phyloP scores from a whole-genome alignment of 2,888 invertebrate genomes.

The Leptinotarsa juncta region DNA sequence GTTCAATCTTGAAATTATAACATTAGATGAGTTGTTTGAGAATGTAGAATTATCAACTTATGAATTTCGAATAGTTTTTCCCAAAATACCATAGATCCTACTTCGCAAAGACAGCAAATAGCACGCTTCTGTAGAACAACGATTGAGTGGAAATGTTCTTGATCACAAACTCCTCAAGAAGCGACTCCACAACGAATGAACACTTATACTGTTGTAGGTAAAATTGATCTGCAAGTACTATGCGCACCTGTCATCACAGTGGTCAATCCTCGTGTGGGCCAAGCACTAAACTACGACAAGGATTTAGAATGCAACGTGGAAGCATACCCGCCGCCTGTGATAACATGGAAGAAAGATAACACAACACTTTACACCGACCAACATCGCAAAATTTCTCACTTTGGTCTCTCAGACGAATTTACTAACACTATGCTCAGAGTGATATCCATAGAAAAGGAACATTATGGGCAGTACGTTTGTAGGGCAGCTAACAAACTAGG shows the following conservation, averaged over 20 bases:
- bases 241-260: conserved; percentile 89
- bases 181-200: too few relatives aligned
- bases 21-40: too few relatives aligned
- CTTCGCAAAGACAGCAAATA: too few relatives aligned
- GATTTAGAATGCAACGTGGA: conserved; percentile 94
- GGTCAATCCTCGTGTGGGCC: conserved; percentile 83
- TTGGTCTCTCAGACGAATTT: conserved; percentile 91
- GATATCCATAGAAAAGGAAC: conserved; percentile 90
- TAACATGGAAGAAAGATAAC: conserved; percentile 90
- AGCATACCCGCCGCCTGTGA: conserved; percentile 93
- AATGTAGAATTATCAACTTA: too few relatives aligned
- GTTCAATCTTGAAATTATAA: too few relatives aligned
- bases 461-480: conserved; percentile 88
- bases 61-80: too few relatives aligned
- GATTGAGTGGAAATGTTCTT: too few relatives aligned
- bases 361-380: conserved; percentile 87
- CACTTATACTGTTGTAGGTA: conserved; percentile 60
- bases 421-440: conserved; percentile 85
- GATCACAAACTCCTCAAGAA: too few relatives aligned
- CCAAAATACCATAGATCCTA: too few relatives aligned
- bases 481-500: conserved; percentile 91
- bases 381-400: conserved; percentile 91
- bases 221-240: conserved; percentile 91
- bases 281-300: conserved; percentile 94
- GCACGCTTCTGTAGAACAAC: too few relatives aligned